phyloP scores from a whole-genome alignment of 2,888 invertebrate species.

The Pyrrhia umbra region DNA sequence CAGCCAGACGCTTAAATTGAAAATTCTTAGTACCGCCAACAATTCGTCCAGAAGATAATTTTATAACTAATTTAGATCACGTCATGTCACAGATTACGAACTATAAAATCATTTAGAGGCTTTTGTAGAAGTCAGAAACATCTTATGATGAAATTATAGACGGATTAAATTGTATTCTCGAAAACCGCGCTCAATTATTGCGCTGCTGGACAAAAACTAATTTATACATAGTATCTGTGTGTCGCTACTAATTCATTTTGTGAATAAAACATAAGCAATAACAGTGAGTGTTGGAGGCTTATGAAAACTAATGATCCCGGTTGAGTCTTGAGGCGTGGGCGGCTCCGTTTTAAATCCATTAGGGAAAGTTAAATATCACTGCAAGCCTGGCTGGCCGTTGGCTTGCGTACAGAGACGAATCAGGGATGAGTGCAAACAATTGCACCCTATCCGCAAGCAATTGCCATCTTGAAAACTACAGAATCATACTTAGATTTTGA shows the following conservation, averaged over 20 bases:
- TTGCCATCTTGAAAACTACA: no score
- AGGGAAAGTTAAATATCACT: constrained; percentile 72
- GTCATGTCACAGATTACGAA: neutral
- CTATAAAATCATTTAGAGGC: neutral
- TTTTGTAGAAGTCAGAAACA: neutral
- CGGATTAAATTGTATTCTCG: constrained; percentile 2
- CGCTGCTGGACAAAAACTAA: constrained; percentile 49
- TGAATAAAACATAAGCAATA: constrained; percentile 62
- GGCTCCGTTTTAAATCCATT: constrained; percentile 75
- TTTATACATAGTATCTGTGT: constrained; percentile 50
- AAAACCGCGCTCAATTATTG: neutral
- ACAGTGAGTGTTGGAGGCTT: constrained; percentile 46
- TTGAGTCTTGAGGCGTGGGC: constrained; percentile 46
- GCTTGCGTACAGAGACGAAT: constrained; percentile 50
- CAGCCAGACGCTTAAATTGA: neutral
- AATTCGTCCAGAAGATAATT: neutral
- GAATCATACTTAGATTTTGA: no score
- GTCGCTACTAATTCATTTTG: constrained; percentile 38
- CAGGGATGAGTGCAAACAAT: no score
- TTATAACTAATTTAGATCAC: neutral
- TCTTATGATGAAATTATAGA: neutral
- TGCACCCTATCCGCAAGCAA: no score
- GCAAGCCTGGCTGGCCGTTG: constrained; percentile 52
- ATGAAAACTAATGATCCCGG: constrained; percentile 59
- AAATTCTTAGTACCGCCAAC: neutral